Evolutionary conservation across 2,113 vertebrate species (phyloP), one percentile per base, ranked within the genome.

Genomic region (Melanotaenia duboulayi): DNA sequence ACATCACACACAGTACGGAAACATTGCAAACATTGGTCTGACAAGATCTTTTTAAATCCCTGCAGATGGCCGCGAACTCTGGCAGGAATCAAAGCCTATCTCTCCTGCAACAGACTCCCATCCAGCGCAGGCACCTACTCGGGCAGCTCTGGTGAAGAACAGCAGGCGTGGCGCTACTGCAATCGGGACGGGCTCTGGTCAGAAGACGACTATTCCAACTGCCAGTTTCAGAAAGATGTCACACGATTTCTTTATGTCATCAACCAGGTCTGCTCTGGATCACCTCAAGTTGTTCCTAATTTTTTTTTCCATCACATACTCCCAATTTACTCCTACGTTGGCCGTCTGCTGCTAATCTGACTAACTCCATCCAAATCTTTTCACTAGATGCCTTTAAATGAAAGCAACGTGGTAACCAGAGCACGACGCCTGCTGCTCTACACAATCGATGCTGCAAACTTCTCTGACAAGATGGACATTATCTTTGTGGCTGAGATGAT

Each of bases 401-500:
- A 98, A 56, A 98, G 96, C 61, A 99, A 97, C 4, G 97, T 97
- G 0, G 94, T 97, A 51, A 94, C 94, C 49, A 96, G 94, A 35
- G 97, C 97, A 5, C 95, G 93, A 1, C 96, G 97, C 28, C 92
- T 99, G 40, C 84, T 98, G 85, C 95, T 96, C 55, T 99, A 95
- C 80, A 98, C 97, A 0, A 94, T 96, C 57, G 96, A 99, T 72
- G 97, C 98, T 0, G 96, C 95, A 82, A 99, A 97, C 90, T 98
- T 99, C 88, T 97, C 98, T 5, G 97, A 99, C 93, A 99, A 99
- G 92, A 97, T 99, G 96, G 97, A 99, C 83, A 96, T 99, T 22
- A 96, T 99, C 89, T 98, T 99, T 75, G 97, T 99, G 77, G 97
- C 97, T 14, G 96, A 99, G 93, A 99, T 99, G 97, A 98, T 99